phyloP scores from a whole-genome alignment of 1,140 invertebrate species.

The Orchesella cincta region DNA sequence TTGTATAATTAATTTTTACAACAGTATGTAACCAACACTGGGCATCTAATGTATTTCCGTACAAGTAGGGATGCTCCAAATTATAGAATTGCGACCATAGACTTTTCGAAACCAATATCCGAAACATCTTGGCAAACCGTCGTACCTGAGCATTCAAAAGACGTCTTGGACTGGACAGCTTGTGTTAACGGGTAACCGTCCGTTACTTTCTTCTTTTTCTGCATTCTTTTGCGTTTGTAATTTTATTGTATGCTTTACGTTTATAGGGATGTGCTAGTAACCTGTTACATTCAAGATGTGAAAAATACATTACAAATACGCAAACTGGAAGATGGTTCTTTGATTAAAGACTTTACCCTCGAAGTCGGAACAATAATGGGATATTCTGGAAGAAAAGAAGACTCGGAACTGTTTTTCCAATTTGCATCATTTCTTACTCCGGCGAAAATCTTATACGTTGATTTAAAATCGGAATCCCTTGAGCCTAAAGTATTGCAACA shows the following conservation, averaged over 20 bases:
- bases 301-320: constrained; percentile 77
- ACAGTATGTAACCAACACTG: constrained; percentile 89
- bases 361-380: constrained; percentile 83
- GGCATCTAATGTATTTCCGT: constrained; percentile 77
- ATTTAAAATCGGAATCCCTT: constrained; percentile 70
- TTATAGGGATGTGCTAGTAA: constrained; percentile 74
- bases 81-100: constrained; percentile 83
- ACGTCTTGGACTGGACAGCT: constrained; percentile 86
- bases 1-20: too few relatives aligned
- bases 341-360: constrained; percentile 73
- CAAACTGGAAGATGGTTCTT: constrained; percentile 71
- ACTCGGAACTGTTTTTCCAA: constrained; percentile 88
- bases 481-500: constrained; percentile 71
- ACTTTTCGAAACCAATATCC: constrained; percentile 75
- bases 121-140: constrained; percentile 78
- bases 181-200: constrained; percentile 72
- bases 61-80: constrained; percentile 94
- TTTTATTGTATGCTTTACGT: too few relatives aligned
- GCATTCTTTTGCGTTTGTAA: too few relatives aligned
- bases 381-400: constrained; percentile 81
- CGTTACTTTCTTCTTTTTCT: too few relatives aligned
- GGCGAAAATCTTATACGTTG: constrained; percentile 82
- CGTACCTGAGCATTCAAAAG: constrained; percentile 78
- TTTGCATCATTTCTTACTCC: constrained; percentile 93
- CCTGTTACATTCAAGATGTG: constrained; percentile 92